Percentiles rank a stretch among this genome's conserved stretches.
phyloP scores from a whole-genome alignment of 2,797 vertebrate species.

The Hapalemur alaotrensis region DNA sequence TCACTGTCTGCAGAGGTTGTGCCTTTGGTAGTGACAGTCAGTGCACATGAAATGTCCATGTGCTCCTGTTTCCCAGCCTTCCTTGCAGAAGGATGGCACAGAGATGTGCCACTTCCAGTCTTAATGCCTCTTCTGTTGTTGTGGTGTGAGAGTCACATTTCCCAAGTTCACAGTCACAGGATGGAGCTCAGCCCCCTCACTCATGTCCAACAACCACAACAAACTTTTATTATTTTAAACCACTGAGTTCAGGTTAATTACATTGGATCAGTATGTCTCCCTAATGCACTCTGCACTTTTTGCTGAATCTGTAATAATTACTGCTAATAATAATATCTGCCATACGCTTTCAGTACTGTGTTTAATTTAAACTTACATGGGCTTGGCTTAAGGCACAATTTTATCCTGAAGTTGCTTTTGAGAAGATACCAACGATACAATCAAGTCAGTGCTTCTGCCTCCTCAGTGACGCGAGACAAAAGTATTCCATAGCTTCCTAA shows the following conservation, averaged over 20 bases:
- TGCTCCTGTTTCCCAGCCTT: not conserved
- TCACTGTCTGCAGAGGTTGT: not conserved
- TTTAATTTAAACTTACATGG: not conserved
- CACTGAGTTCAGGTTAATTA: not conserved
- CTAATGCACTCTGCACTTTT: not conserved
- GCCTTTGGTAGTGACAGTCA: no score
- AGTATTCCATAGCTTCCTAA: not conserved
- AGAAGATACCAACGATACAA: not conserved
- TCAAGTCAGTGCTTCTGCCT: not conserved
- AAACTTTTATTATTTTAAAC: not conserved
- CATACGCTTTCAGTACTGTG: not conserved
- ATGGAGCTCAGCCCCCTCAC: not conserved
- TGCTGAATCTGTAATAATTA: not conserved
- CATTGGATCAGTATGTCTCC: not conserved
- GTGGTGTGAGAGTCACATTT: not conserved
- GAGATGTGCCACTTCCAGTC: not conserved
- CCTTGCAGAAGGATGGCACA: not conserved
- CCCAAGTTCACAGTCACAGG: not conserved
- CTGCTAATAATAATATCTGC: not conserved
- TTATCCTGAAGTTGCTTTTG: not conserved
- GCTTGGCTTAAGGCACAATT: not conserved
- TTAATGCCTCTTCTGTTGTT: not conserved
- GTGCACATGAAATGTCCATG: accelerated
- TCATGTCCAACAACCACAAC: accelerated
- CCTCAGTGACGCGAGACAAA: not conserved